A percentile compares a stretch with the other conserved stretches of the same genome.
These are phyloP conservation scores for Apolygus lucorum DNA, from an alignment of 1,140 invertebrate genomes.

Conservation along the genomic window DNA sequence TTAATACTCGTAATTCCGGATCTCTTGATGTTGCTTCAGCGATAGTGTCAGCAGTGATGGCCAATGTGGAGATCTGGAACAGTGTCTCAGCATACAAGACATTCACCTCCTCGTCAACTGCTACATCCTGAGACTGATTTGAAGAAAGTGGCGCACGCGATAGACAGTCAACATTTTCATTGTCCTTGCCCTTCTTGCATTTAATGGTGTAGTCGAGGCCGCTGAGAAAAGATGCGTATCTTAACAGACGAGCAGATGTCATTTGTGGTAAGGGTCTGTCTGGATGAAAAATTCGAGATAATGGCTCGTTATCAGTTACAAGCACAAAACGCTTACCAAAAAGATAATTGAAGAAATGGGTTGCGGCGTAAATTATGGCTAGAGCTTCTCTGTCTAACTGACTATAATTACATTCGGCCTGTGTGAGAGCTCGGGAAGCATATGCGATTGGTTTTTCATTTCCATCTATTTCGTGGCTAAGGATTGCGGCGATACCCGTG, in stretches of 20 bases:
- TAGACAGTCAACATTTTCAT: slow-evolving; percentile 31
- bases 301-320: slow-evolving; percentile 38
- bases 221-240: slow-evolving; percentile 36
- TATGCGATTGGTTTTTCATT: slow-evolving; percentile 42
- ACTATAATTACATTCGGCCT: slow-evolving; percentile 43
- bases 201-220: slow-evolving; percentile 33
- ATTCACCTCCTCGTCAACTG: background rate
- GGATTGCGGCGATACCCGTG: slow-evolving; percentile 35
- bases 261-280: slow-evolving; percentile 33
- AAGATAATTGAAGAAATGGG: slow-evolving; percentile 42
- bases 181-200: slow-evolving; percentile 27
- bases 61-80: background rate
- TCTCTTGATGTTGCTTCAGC: background rate
- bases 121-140: background rate
- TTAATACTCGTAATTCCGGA: background rate
- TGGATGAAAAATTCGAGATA: slow-evolving; percentile 35
- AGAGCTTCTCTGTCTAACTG: slow-evolving; percentile 47
- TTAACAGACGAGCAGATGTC: slow-evolving; percentile 28
- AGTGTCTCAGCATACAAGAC: background rate
- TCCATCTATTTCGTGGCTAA: slow-evolving; percentile 38
- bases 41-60: background rate
- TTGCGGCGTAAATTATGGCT: slow-evolving; percentile 42
- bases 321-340: no score
- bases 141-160: slow-evolving; percentile 1
- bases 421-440: slow-evolving; percentile 42